Conservation (phyloP, 2,797 vertebrate genomes). For the Echeneis naucrates region DNA sequence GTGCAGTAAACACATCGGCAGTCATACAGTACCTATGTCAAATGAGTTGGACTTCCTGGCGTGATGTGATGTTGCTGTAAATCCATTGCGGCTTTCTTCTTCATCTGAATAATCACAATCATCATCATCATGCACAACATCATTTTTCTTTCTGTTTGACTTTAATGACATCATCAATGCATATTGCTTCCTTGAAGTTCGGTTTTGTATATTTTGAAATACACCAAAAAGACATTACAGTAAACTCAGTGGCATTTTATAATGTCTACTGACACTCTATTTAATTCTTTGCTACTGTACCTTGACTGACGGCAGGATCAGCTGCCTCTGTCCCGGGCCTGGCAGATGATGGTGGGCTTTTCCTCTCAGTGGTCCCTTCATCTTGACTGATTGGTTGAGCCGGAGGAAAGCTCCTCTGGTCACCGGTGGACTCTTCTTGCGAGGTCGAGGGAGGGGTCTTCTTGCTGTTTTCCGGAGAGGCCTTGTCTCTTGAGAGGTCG, state of each 20-base stretch:
- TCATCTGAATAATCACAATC: conserved; percentile 61
- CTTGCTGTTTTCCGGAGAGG: conserved; percentile 54
- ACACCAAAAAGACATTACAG: too few relatives aligned
- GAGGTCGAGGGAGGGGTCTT: conserved; percentile 59
- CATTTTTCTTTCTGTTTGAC: background rate
- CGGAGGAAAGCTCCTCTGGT: conserved; percentile 57
- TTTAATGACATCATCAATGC: background rate
- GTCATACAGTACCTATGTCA: conserved; percentile 82
- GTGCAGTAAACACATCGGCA: conserved; percentile 4
- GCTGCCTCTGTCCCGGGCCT: conserved; percentile 42
- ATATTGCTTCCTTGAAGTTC: background rate
- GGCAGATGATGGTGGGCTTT: conserved; percentile 45
- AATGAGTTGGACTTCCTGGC: conserved; percentile 89
- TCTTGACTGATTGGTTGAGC: conserved; percentile 54
- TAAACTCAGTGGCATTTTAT: too few relatives aligned
- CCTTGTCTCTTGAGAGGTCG: conserved; percentile 63
- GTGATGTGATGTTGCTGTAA: conserved; percentile 81
- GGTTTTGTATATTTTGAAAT: background rate
- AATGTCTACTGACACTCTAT: too few relatives aligned
- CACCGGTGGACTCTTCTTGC: conserved; percentile 51
- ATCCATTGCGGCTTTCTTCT: conserved; percentile 72
- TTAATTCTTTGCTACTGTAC: conserved; percentile 41
- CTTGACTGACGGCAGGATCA: conserved; percentile 64
- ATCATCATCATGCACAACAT: conserved; percentile 27
- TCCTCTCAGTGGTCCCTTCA: conserved; percentile 46